Evolutionary conservation across 2,113 vertebrate species (phyloP).

Genomic region (Dicentrarchus labrax): DNA sequence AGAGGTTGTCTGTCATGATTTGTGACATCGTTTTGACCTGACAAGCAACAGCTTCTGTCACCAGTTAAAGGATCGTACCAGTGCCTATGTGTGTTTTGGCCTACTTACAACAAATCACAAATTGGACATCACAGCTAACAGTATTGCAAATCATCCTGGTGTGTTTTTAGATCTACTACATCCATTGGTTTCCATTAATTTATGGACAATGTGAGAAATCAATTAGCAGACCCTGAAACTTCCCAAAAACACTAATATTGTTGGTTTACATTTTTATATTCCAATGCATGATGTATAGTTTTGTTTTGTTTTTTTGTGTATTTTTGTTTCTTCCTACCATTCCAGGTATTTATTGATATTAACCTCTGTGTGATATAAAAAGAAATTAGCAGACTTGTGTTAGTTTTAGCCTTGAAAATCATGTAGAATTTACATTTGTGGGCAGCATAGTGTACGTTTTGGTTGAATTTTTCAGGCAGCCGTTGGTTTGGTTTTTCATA

Average conservation of each 20-base stretch:
- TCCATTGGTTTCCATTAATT: not conserved
- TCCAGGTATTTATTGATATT: not conserved
- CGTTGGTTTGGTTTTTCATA: not conserved
- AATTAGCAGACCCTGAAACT: not conserved
- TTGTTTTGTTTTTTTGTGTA: not conserved
- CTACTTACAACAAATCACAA: slow-evolving; percentile 32
- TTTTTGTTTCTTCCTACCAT: not conserved
- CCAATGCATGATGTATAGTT: not conserved
- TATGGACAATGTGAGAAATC: not conserved
- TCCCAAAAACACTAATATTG: not conserved
- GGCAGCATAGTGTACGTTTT: not conserved
- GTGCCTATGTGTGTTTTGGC: not conserved
- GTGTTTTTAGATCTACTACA: not conserved
- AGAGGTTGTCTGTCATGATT: slow-evolving; percentile 63
- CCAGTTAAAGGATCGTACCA: slow-evolving; percentile 31
- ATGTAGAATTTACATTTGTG: not conserved
- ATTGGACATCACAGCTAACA: slow-evolving; percentile 5
- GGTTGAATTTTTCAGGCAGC: not conserved
- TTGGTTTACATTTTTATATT: not conserved
- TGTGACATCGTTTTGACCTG: slow-evolving; percentile 49
- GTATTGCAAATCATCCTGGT: not conserved
- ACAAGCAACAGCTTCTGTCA: slow-evolving; percentile 62
- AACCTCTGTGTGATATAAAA: not conserved
- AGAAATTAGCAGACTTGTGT: not conserved
- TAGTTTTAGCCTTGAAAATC: not conserved